These are phyloP conservation scores for Anastrepha obliqua DNA, from an alignment of 1,140 invertebrate species.

Conservation along the genomic window DNA sequence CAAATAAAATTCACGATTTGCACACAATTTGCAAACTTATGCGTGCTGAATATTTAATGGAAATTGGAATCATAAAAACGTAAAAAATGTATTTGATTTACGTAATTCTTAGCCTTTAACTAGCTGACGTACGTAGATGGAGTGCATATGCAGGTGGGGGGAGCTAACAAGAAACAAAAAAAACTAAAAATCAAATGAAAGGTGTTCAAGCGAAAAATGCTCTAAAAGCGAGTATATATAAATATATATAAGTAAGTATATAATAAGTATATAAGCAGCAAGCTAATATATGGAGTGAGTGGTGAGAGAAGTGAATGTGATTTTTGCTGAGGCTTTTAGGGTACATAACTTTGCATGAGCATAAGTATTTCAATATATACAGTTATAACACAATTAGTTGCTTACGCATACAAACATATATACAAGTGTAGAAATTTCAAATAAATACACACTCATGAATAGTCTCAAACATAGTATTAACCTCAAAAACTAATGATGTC, in stretches of 20 bases:
- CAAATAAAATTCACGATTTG: slow-evolving; percentile 49
- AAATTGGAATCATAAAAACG: slow-evolving; percentile 22
- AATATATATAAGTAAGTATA: not conserved
- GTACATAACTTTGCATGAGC: too few species aligned
- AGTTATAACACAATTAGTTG: too few species aligned
- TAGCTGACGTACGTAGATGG: not conserved
- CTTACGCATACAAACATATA: not conserved
- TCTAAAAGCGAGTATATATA: not conserved
- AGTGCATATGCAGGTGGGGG: not conserved
- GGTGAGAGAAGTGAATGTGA: too few species aligned
- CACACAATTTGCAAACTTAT: slow-evolving; percentile 40
- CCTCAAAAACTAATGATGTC: slow-evolving; percentile 33
- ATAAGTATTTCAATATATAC: too few species aligned
- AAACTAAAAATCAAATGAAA: not conserved
- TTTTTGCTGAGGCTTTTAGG: too few species aligned
- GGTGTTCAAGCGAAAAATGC: slow-evolving; percentile 29
- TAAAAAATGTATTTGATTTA: slow-evolving; percentile 34
- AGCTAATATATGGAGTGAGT: too few species aligned
- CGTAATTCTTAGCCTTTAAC: not conserved
- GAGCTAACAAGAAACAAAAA: too few species aligned
- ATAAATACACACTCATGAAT: not conserved
- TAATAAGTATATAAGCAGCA: not conserved
- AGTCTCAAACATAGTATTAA: not conserved
- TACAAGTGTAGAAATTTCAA: not conserved
- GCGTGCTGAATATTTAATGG: slow-evolving; percentile 22